Percentiles rank a stretch among this genome's conserved stretches.
Evolutionary conservation across 2,888 invertebrate genomes (phyloP).

Genomic region (Sphaerophoria rueppellii): DNA sequence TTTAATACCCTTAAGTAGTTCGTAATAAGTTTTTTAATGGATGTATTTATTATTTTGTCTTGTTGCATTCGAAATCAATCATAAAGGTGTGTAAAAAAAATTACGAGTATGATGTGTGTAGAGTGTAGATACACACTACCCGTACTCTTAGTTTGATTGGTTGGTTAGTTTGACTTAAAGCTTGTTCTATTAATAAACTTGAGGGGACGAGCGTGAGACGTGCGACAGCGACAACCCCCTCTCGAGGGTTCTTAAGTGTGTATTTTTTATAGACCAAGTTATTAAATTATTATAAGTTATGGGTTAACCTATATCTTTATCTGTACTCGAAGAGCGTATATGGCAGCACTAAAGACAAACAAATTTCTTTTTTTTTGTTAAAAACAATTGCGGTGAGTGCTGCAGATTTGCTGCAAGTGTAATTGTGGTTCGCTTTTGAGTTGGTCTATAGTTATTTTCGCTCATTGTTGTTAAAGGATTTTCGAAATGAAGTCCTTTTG

Average conservation of each 20-base stretch:
- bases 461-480: not conserved
- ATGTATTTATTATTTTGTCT: constrained; percentile 1
- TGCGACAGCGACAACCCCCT: constrained; percentile 13
- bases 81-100: constrained; percentile 28
- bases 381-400: constrained; percentile 8
- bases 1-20: constrained; percentile 21
- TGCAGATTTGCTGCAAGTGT: constrained; percentile 8
- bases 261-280: constrained; percentile 4
- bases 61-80: constrained; percentile 37
- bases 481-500: not conserved
- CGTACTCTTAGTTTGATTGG: constrained; percentile 22
- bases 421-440: constrained; percentile 21
- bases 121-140: not conserved
- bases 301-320: not conserved
- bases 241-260: constrained; percentile 22
- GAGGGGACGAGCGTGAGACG: constrained; percentile 13
- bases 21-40: not conserved
- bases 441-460: not conserved
- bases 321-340: not conserved
- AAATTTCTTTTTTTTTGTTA: constrained; percentile 10
- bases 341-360: not conserved
- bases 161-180: constrained; percentile 27
- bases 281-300: constrained; percentile 28
- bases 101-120: not conserved
- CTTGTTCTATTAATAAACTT: constrained; percentile 57